Percentiles rank a stretch among this genome's conserved stretches.
Evolutionary conservation across 1,140 invertebrate genomes (phyloP).

Genomic region (Drosophila grimshawi): DNA sequence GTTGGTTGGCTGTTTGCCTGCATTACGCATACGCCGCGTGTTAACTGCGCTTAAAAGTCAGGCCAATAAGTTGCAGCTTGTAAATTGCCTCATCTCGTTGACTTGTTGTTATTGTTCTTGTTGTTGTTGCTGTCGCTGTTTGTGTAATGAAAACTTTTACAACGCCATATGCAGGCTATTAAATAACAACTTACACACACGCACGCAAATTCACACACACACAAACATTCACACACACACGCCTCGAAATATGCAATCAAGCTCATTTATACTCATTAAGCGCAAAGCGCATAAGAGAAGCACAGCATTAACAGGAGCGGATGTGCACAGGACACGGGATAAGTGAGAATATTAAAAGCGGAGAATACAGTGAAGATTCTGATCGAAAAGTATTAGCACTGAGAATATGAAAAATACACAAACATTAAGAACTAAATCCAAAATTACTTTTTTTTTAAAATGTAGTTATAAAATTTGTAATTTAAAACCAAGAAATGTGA

Average conservation of each 20-base stretch:
- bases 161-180: constrained; percentile 82
- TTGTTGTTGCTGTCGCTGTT: constrained; percentile 62
- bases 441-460: too few relatives aligned
- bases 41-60: constrained; percentile 81
- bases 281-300: constrained; percentile 41
- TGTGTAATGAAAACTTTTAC: constrained; percentile 83
- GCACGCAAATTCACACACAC: background rate
- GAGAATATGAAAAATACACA: too few relatives aligned
- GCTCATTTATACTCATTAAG: constrained; percentile 82
- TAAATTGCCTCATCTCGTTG: constrained; percentile 54
- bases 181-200: constrained; percentile 67
- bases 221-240: constrained; percentile 32
- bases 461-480: background rate
- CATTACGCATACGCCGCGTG: constrained; percentile 77
- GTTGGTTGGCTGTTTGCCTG: constrained; percentile 47
- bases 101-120: constrained; percentile 50
- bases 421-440: background rate
- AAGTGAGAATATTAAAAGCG: background rate
- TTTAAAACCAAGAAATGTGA: too few relatives aligned
- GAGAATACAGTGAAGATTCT: background rate
- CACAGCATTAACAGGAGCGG: constrained; percentile 13
- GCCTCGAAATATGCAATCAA: constrained; percentile 79
- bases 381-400: too few relatives aligned
- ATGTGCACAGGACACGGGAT: background rate
- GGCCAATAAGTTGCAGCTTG: constrained; percentile 74